Conservation (phyloP, 2,797 vertebrate genomes). For the Eleutherodactylus coqui region DNA sequence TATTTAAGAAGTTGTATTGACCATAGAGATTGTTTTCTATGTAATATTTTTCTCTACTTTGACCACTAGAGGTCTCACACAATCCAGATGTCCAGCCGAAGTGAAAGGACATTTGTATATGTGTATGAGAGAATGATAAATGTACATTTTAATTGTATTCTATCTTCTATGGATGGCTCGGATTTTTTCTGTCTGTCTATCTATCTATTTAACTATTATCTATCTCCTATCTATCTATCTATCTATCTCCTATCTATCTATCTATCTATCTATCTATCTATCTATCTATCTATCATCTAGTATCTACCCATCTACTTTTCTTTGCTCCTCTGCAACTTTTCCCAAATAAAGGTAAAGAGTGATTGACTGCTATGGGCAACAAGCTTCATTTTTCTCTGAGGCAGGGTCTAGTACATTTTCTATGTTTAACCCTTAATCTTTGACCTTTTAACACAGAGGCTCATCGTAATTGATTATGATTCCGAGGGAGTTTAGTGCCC, state of each 20-base stretch:
- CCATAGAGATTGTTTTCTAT: background rate
- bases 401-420: background rate
- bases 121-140: background rate
- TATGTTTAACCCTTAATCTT: background rate
- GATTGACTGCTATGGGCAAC: background rate
- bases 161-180: background rate
- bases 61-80: slow-evolving; percentile 57
- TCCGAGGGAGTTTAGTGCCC: background rate
- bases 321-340: too few species aligned
- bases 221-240: too few species aligned
- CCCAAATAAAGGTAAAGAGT: background rate
- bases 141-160: background rate
- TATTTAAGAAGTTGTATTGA: background rate
- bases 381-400: background rate
- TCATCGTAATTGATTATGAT: slow-evolving; percentile 13
- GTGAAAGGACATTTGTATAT: background rate
- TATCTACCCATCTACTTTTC: too few species aligned
- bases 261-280: background rate
- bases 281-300: background rate
- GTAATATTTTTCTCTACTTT: slow-evolving; percentile 3
- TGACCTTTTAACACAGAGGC: slow-evolving; percentile 1
- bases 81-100: slow-evolving; percentile 31
- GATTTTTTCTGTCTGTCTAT: background rate
- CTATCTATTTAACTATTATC: too few species aligned
- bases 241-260: background rate